A percentile compares a stretch with the other conserved stretches of the same genome.
Evolutionary conservation across 1,140 invertebrate genomes (phyloP).

Genomic region (Aricia agestis): DNA sequence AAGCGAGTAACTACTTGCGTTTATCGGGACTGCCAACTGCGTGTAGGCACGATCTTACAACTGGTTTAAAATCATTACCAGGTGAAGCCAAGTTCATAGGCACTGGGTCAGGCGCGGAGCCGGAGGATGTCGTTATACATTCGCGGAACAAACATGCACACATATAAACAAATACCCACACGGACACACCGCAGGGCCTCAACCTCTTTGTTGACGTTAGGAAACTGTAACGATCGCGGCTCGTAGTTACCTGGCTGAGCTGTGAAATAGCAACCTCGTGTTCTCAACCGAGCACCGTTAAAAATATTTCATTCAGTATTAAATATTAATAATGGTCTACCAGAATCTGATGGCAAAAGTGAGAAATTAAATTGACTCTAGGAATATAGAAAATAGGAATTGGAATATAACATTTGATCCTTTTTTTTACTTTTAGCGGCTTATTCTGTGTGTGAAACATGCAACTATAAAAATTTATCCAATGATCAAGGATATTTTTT

Average conservation of each 20-base stretch:
- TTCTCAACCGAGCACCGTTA: neutral
- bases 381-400: too few relatives aligned
- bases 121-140: conserved; percentile 1
- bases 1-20: neutral
- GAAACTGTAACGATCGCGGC: neutral
- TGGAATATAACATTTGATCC: too few relatives aligned
- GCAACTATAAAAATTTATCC: too few relatives aligned
- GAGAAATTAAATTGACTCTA: too few relatives aligned
- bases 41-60: neutral
- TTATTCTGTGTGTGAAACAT: too few relatives aligned
- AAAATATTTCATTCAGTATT: too few relatives aligned
- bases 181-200: neutral
- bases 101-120: conserved; percentile 7
- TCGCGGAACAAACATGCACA: conserved; percentile 13
- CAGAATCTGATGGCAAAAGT: too few relatives aligned
- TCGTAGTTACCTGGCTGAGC: neutral
- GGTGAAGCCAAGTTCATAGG: conserved; percentile 5
- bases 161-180: neutral
- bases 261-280: neutral
- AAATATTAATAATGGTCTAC: too few relatives aligned
- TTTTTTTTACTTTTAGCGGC: too few relatives aligned
- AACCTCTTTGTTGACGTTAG: conserved; percentile 1
- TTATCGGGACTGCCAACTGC: neutral
- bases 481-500: too few relatives aligned
- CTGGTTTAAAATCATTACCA: neutral